Evolutionary conservation across 2,888 invertebrate species (phyloP).

Genomic region (Conomelus anceps): DNA sequence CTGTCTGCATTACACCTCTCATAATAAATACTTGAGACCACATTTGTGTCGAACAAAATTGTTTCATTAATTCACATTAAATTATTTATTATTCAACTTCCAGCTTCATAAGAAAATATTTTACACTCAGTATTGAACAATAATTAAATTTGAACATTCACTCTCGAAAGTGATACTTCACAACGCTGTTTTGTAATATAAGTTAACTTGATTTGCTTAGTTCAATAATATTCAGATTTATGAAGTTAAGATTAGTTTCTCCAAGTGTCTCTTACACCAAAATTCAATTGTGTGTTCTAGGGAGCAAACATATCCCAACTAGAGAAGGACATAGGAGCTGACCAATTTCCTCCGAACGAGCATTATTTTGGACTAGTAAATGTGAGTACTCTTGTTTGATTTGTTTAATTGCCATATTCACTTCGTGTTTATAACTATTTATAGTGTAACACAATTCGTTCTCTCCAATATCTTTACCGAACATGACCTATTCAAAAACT

Average conservation of each 20-base stretch:
- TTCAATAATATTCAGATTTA: background rate
- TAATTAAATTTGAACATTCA: too few species aligned
- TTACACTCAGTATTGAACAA: too few species aligned
- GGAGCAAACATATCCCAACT: conserved; percentile 98
- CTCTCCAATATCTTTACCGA: too few species aligned
- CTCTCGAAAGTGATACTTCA: too few species aligned
- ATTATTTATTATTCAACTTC: background rate
- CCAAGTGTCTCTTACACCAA: background rate
- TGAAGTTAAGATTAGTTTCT: background rate
- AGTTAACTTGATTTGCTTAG: background rate
- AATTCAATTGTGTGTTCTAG: conserved; percentile 51
- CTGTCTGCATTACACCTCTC: too few species aligned
- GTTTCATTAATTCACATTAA: background rate
- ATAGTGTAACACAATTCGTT: too few species aligned
- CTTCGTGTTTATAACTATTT: too few species aligned
- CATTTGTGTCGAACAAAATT: background rate
- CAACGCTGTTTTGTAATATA: background rate
- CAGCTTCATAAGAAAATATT: too few species aligned
- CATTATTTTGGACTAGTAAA: conserved; percentile 99
- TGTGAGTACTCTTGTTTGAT: conserved; percentile 55
- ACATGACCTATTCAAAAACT: too few species aligned
- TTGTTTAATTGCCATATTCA: too few species aligned
- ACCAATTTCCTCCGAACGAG: conserved; percentile 97
- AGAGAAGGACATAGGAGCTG: conserved; percentile 98
- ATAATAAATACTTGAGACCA: too few species aligned